Evolutionary conservation across 1,140 invertebrate species (phyloP).

Genomic region (Drosophila trapezifrons): DNA sequence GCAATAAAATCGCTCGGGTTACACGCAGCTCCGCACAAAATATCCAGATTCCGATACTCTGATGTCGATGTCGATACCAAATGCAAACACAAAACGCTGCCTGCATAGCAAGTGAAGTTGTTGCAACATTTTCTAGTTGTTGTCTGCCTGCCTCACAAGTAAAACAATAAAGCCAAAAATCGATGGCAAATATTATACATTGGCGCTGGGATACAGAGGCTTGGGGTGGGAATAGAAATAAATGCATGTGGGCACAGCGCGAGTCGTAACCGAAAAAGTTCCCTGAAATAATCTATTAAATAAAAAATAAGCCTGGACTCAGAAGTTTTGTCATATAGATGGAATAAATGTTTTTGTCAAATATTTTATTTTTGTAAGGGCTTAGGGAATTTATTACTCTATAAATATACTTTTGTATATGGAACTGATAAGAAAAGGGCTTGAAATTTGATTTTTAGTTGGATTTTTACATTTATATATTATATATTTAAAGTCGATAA

Average conservation of each 20-base stretch:
- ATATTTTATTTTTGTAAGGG: no score
- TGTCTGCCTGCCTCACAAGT: slow-evolving; percentile 39
- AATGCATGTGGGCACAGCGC: slow-evolving; percentile 33
- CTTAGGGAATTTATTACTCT: no score
- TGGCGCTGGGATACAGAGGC: slow-evolving; percentile 9
- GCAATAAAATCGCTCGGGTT: slow-evolving; percentile 24
- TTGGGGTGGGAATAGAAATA: slow-evolving; percentile 26
- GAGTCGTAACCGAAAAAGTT: not conserved
- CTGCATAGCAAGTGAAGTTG: slow-evolving; percentile 56
- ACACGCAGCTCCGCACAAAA: slow-evolving; percentile 32
- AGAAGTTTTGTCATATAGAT: not conserved
- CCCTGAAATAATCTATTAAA: not conserved
- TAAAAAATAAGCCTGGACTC: not conserved
- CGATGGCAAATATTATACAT: slow-evolving; percentile 64
- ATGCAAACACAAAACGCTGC: slow-evolving; percentile 43
- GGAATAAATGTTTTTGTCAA: not conserved
- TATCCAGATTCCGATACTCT: slow-evolving; percentile 32
- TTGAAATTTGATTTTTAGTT: no score
- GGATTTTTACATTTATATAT: no score
- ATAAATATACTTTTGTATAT: no score
- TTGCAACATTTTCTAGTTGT: slow-evolving; percentile 35
- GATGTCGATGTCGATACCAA: slow-evolving; percentile 17
- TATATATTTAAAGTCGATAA: no score
- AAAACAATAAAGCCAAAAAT: slow-evolving; percentile 74
- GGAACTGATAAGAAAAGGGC: no score